These are phyloP conservation scores for Scomber scombrus DNA, from an alignment of 2,113 vertebrate genomes.

Conservation along the genomic window DNA sequence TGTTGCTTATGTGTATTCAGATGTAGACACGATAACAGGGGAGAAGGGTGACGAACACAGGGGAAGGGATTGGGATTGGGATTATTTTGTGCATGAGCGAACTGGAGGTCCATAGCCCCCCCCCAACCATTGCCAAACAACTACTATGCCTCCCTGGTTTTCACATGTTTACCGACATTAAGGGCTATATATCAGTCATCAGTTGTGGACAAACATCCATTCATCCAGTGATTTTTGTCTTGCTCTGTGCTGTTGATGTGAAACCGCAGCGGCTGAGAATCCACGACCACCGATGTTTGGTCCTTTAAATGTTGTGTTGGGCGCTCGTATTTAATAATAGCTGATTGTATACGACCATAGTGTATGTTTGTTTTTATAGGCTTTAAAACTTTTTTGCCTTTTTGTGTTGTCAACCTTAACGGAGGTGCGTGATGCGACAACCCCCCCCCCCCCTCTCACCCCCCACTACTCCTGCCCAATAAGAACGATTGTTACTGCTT, in stretches of 20 bases:
- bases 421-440: conserved; percentile 58
- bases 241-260: conserved; percentile 30
- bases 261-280: conserved; percentile 55
- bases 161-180: conserved; percentile 71
- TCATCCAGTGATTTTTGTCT: conserved; percentile 27
- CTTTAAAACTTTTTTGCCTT: conserved; percentile 56
- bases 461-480: no score
- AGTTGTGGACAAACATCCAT: conserved; percentile 44
- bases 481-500: background rate
- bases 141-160: conserved; percentile 49
- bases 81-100: conserved; percentile 43
- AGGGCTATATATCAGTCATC: conserved; percentile 78
- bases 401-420: conserved; percentile 42
- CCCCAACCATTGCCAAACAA: conserved; percentile 56
- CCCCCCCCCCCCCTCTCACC: no score
- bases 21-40: conserved; percentile 26
- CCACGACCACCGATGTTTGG: conserved; percentile 34
- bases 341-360: conserved; percentile 64
- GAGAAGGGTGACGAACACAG: background rate
- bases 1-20: conserved; percentile 52
- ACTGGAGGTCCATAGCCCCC: conserved; percentile 50
- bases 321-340: conserved; percentile 53
- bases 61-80: no score
- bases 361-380: conserved; percentile 55
- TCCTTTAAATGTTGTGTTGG: conserved; percentile 21